phyloP scores from a whole-genome alignment of 2,113 vertebrate genomes.

The Athene noctua region DNA sequence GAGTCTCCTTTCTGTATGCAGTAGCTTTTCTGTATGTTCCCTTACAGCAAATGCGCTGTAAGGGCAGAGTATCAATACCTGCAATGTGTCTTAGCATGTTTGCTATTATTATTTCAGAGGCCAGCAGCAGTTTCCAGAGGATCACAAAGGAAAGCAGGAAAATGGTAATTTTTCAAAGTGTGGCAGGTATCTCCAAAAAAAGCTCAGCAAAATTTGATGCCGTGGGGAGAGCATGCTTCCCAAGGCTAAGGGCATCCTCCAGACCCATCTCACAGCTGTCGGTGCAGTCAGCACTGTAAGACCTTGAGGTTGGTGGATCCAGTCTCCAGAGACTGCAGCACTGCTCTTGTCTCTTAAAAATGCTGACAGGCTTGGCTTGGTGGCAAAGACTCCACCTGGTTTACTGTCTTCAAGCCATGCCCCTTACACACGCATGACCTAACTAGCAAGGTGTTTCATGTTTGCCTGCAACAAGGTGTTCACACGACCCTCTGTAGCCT shows the following conservation, averaged over 20 bases:
- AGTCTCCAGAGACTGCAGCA: neutral
- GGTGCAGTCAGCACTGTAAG: neutral
- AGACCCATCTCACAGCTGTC: neutral
- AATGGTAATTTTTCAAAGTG: neutral
- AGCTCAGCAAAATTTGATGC: neutral
- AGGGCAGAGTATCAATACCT: neutral
- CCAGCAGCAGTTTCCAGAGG: neutral
- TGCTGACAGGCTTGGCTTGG: neutral
- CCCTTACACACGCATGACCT: neutral
- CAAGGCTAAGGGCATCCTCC: neutral
- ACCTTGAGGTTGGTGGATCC: neutral
- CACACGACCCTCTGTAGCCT: neutral
- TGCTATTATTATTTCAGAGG: neutral
- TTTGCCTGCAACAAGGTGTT: neutral
- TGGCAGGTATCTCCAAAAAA: neutral
- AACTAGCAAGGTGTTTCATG: accelerated
- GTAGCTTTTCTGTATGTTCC: neutral
- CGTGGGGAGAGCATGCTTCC: neutral
- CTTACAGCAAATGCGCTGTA: neutral
- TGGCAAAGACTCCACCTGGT: neutral
- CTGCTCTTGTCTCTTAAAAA: neutral
- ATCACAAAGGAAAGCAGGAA: neutral
- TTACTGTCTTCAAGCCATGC: neutral
- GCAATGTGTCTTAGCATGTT: neutral
- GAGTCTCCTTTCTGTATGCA: neutral